Percentiles rank a stretch among this genome's conserved stretches.
Evolutionary conservation across 2,113 vertebrate genomes (phyloP).

Genomic region (Serilophus lunatus): DNA sequence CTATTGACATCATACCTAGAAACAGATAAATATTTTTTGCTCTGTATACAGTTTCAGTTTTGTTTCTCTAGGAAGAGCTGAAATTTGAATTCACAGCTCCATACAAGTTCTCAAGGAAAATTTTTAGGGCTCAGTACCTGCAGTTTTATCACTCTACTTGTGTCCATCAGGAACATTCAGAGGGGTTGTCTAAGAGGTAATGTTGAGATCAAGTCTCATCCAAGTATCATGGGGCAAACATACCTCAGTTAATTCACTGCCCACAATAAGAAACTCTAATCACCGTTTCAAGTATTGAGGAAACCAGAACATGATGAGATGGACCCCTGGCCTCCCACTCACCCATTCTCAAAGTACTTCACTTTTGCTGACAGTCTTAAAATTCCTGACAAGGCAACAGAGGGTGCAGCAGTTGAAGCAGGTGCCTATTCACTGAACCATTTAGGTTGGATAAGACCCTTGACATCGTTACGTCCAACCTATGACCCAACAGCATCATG

Average conservation of each 20-base stretch:
- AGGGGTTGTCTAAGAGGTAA: background rate
- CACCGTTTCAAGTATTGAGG: background rate
- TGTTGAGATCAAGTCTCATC: background rate
- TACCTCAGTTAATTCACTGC: background rate
- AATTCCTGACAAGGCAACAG: fast-evolving
- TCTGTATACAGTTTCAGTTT: background rate
- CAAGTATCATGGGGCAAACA: background rate
- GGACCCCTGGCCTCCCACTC: background rate
- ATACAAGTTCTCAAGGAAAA: background rate
- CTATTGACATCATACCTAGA: background rate
- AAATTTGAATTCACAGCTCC: background rate
- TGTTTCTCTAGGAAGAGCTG: background rate
- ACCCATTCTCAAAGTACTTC: background rate
- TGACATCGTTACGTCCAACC: too few species aligned
- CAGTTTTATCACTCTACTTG: background rate
- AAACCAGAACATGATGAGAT: background rate
- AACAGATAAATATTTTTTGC: background rate
- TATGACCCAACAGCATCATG: too few species aligned
- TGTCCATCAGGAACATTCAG: background rate
- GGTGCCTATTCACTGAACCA: too few species aligned
- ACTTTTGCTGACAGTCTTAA: background rate
- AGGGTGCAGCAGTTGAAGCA: too few species aligned
- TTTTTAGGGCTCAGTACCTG: background rate
- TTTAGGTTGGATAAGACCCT: too few species aligned
- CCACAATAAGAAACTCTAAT: background rate